Conservation (phyloP, 2,888 invertebrate species). For the Apamea monoglypha region DNA sequence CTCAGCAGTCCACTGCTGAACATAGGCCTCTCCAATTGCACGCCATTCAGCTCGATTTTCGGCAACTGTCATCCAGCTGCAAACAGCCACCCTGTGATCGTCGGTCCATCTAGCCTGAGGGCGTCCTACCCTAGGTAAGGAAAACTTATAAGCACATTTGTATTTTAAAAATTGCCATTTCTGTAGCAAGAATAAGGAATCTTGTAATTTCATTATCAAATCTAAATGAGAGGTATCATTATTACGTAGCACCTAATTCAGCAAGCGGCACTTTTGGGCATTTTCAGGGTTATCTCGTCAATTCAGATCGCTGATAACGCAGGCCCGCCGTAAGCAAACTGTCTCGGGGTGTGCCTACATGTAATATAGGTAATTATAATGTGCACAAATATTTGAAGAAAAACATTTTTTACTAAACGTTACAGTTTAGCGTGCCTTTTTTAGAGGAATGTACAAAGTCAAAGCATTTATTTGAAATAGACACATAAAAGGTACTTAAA, state of each 20-base stretch:
- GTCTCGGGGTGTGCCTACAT: conserved; percentile 41
- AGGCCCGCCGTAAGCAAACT: conserved; percentile 57
- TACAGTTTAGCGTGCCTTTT: background rate
- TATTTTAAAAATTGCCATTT: background rate
- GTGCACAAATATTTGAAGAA: conserved; percentile 45
- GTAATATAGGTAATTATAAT: conserved; percentile 31
- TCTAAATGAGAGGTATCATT: conserved; percentile 27
- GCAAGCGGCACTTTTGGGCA: conserved; percentile 26
- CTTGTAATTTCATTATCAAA: conserved; percentile 28
- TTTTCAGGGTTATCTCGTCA: conserved; percentile 62
- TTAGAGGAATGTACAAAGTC: background rate
- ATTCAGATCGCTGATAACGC: conserved; percentile 59
- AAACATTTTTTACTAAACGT: conserved; percentile 3
- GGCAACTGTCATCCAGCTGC: too few species aligned
- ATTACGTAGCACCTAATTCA: conserved; percentile 43
- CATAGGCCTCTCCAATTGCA: too few species aligned
- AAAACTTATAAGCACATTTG: too few species aligned
- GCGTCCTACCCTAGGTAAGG: too few species aligned
- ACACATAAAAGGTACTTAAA: too few species aligned
- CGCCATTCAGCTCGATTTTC: too few species aligned
- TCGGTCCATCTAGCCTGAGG: too few species aligned
- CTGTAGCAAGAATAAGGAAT: background rate
- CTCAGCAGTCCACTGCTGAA: too few species aligned
- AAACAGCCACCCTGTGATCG: too few species aligned
- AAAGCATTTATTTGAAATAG: background rate